phyloP scores from a whole-genome alignment of 2,888 invertebrate species.

The Barypeithes pellucidus region DNA sequence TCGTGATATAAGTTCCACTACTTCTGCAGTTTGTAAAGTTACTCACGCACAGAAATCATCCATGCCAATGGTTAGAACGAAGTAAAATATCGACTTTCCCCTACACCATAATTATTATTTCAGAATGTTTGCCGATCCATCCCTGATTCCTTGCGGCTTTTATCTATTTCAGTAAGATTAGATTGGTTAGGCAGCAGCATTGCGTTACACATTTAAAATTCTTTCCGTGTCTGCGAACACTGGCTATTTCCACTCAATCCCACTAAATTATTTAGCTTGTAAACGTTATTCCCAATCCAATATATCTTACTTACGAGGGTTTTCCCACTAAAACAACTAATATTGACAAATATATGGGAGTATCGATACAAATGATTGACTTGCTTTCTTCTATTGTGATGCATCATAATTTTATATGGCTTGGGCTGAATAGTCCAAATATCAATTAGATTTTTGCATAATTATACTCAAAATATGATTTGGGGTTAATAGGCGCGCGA shows the following conservation, averaged over 20 bases:
- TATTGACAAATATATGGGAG: conserved; percentile 20
- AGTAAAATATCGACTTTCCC: no score
- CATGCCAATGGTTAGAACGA: no score
- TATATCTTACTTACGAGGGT: conserved; percentile 31
- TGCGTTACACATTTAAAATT: conserved; percentile 47
- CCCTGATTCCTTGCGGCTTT: conserved; percentile 2
- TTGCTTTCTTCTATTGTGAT: not conserved
- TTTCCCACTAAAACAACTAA: conserved; percentile 7
- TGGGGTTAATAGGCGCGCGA: no score
- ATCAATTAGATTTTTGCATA: no score
- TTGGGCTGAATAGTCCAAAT: no score
- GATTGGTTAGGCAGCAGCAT: conserved; percentile 27
- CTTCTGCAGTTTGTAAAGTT: no score
- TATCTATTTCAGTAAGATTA: conserved; percentile 15
- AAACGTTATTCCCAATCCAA: conserved; percentile 39
- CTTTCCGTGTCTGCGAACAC: conserved; percentile 45
- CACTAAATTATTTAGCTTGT: conserved; percentile 49
- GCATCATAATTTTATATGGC: no score
- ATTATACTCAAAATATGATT: no score
- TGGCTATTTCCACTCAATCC: conserved; percentile 52
- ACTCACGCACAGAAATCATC: no score
- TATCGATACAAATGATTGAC: not conserved
- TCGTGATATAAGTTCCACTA: no score
- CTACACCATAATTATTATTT: not conserved
- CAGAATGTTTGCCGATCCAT: not conserved